Base-by-base conservation (phyloP, 2,888 invertebrate genomes). In the Spatulosminthurus flaviceps region DNA sequence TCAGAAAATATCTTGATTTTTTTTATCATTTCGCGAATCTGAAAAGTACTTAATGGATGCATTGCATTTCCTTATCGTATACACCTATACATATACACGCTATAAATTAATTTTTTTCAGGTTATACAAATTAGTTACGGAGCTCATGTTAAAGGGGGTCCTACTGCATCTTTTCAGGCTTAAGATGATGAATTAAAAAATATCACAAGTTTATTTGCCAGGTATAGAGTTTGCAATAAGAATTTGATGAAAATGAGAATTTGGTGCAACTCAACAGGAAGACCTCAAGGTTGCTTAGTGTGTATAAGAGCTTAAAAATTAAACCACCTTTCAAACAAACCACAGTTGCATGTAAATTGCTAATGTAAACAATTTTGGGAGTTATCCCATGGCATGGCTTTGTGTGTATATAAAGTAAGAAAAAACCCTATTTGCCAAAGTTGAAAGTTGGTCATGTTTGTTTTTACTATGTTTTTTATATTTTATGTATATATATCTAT, bases 401-500 rank as follows among this genome's bases (percentile, higher is more conserved):
- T 69, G 34, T 19, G 34, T n/a, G n/a, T n/a, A n/a, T n/a, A n/a
- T n/a, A n/a, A n/a, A n/a, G n/a, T n/a, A n/a, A n/a, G n/a, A n/a
- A n/a, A n/a, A 64, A 64, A 64, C 2, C 16, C 51, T 9, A 60
- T 21, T 60, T 4, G 29, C 29, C 19, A 26, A 24, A 51, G 51
- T 2, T n/a, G 43, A 24, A 76, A 66, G 21, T 76, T 42, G 34
- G 24, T 64, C 29, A 34, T 24, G 24, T 51, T 29, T 74, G 29
- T 74, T 64, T 34, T 29, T 19, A 24, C 51, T 69, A 67, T 75
- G 26, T 77, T 42, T 70, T 70, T 66, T n/a, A n/a, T n/a, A n/a
- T n/a, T n/a, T n/a, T n/a, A n/a, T n/a, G n/a, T n/a, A n/a, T n/a
- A n/a, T n/a, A n/a, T n/a, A n/a, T n/a, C n/a, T n/a, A n/a, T n/a